A percentile compares a stretch with the other conserved stretches of the same genome.
Evolutionary conservation across 2,113 vertebrate species (phyloP).

Genomic region (Calyptommatus sinebrachiatus): DNA sequence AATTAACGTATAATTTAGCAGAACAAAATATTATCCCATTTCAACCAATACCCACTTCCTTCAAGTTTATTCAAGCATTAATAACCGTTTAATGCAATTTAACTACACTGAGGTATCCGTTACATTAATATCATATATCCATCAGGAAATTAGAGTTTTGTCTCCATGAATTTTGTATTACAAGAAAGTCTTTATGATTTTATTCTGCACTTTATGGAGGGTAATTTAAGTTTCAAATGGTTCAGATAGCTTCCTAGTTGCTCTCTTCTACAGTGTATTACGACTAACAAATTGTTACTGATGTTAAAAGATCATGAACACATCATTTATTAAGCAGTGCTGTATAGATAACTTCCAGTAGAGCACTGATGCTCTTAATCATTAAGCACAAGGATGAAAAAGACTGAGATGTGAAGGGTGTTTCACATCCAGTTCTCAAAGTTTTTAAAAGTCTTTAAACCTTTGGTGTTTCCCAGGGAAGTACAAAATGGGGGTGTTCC

Average conservation of each 20-base stretch:
- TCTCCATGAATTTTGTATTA: conserved; percentile 83
- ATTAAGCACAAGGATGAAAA: background rate
- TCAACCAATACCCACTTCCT: conserved; percentile 81
- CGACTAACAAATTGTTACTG: conserved; percentile 72
- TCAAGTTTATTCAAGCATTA: conserved; percentile 88
- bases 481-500: background rate
- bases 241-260: conserved; percentile 67
- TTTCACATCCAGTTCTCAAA: background rate
- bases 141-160: conserved; percentile 84
- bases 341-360: conserved; percentile 50
- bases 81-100: conserved; percentile 88
- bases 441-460: background rate
- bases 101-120: conserved; percentile 82
- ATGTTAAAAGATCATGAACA: conserved; percentile 70
- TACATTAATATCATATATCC: conserved; percentile 85
- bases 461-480: background rate
- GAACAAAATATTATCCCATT: conserved; percentile 85
- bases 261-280: conserved; percentile 62
- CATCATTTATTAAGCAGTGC: conserved; percentile 65
- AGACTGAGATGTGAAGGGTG: background rate
- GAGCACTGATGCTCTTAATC: conserved; percentile 24
- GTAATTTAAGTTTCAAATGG: conserved; percentile 71
- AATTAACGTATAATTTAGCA: conserved; percentile 86
- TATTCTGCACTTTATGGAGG: conserved; percentile 75
- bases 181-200: conserved; percentile 75